A percentile compares a stretch with the other conserved stretches of the same genome.
Evolutionary conservation across 2,113 vertebrate species (phyloP).

Genomic region (Corvus cornix): DNA sequence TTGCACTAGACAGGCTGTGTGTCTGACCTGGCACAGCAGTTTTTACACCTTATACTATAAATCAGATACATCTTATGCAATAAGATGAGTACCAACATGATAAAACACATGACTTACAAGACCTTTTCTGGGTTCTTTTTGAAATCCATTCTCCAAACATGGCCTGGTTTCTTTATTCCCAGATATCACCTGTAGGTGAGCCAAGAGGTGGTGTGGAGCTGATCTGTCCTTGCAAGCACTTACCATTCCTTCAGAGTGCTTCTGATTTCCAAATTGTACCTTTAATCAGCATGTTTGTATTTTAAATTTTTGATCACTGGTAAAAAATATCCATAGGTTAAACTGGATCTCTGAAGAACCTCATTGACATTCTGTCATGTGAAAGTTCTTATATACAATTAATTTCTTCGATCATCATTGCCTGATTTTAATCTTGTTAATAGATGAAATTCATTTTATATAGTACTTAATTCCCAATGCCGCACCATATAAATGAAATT

Average conservation of each 20-base stretch:
- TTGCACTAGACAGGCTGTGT: neutral
- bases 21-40: neutral
- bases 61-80: neutral
- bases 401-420: neutral
- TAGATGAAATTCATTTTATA: neutral
- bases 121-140: neutral
- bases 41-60: neutral
- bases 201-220: neutral
- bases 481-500: neutral
- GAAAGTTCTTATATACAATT: neutral
- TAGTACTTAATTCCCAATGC: neutral
- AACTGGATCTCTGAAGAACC: neutral
- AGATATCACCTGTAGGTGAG: neutral
- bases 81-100: neutral
- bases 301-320: neutral
- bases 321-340: neutral
- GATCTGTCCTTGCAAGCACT: neutral
- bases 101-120: neutral
- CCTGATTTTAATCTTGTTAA: slow-evolving; percentile 18
- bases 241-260: neutral
- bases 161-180: neutral
- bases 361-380: neutral
- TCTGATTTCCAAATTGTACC: neutral
- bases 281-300: neutral
- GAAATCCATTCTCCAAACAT: neutral